phyloP scores from a whole-genome alignment of 2,888 invertebrate genomes.

The Chalcosyrphus nemorum region DNA sequence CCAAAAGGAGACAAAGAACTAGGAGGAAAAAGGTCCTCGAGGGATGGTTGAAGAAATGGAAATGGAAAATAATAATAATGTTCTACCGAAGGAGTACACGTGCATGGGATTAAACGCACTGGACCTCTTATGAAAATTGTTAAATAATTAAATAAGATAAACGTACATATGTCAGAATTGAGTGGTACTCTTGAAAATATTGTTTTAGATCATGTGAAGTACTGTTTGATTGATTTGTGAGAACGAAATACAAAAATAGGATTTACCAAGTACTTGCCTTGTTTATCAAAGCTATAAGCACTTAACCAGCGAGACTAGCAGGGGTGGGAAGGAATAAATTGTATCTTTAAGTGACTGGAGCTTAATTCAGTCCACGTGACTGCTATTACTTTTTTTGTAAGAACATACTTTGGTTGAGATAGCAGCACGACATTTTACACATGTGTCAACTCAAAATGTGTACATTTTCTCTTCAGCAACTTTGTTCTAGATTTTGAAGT shows the following conservation, averaged over 20 bases:
- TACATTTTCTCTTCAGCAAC: no score
- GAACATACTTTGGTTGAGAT: no score
- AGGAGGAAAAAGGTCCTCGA: slow-evolving; percentile 9
- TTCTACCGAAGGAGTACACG: slow-evolving; percentile 20
- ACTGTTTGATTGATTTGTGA: not conserved
- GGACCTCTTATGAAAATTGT: slow-evolving; percentile 16
- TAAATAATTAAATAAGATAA: slow-evolving; percentile 45
- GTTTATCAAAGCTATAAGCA: not conserved
- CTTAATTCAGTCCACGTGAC: no score
- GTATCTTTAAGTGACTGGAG: no score
- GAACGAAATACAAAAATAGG: not conserved
- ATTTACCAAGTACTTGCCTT: not conserved
- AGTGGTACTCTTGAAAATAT: not conserved
- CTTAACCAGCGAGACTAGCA: not conserved
- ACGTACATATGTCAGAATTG: not conserved
- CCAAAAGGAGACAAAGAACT: not conserved
- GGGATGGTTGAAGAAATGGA: not conserved
- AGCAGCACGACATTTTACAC: no score
- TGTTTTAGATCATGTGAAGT: not conserved
- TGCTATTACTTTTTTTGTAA: no score
- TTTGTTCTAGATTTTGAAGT: no score
- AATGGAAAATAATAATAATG: slow-evolving; percentile 50
- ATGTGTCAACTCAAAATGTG: no score
- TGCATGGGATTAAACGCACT: slow-evolving; percentile 20
- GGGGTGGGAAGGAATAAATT: no score